These are phyloP conservation scores for Pelobates fuscus DNA, from an alignment of 2,113 vertebrate genomes.

Conservation along the genomic window DNA sequence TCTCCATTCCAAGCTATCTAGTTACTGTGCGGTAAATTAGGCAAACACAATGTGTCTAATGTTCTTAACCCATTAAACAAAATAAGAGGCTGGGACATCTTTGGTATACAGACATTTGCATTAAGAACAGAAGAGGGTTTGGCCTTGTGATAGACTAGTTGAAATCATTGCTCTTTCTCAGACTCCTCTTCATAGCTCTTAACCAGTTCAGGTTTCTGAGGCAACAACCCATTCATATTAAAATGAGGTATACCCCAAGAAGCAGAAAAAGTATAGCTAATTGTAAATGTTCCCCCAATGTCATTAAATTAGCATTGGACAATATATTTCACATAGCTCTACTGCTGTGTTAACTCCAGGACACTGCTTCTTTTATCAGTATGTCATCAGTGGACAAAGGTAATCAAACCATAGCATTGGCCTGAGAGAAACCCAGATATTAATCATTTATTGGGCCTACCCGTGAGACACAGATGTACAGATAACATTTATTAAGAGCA, in stretches of 20 bases:
- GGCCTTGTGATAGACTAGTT: neutral
- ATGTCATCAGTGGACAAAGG: too few relatives aligned
- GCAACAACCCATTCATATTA: neutral
- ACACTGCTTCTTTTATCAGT: too few relatives aligned
- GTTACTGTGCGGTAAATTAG: neutral
- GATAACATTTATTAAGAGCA: too few relatives aligned
- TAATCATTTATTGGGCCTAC: too few relatives aligned
- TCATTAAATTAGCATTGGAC: neutral
- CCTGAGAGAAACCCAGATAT: too few relatives aligned
- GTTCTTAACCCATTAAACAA: neutral
- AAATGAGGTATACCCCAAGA: neutral
- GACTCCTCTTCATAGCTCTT: neutral
- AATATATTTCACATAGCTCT: neutral
- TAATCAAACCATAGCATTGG: too few relatives aligned
- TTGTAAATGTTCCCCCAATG: neutral
- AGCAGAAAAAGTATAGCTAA: neutral
- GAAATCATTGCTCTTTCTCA: neutral
- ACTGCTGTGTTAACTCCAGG: neutral
- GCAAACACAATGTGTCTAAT: neutral
- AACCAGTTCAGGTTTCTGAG: slow-evolving; percentile 2
- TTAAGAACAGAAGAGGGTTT: neutral
- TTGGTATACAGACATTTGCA: neutral
- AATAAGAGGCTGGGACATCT: neutral
- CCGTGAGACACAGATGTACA: too few relatives aligned
- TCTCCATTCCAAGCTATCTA: neutral